Percentiles rank a stretch among this genome's conserved stretches.
phyloP scores from a whole-genome alignment of 2,113 vertebrate genomes.

The Cisticola juncidis region DNA sequence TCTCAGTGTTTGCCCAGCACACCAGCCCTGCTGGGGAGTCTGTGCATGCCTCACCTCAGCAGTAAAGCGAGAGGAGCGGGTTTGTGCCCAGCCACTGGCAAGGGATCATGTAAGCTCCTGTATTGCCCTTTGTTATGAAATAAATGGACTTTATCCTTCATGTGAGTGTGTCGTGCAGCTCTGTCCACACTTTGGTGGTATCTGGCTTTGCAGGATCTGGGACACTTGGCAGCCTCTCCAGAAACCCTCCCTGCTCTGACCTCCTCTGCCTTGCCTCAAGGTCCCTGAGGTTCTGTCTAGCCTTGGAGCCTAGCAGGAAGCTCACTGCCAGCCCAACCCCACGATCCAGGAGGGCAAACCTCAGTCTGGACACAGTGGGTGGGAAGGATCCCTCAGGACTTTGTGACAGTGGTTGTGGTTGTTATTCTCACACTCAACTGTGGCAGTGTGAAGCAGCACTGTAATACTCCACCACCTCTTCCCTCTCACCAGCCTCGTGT shows the following conservation, averaged over 20 bases:
- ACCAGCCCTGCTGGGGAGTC: accelerated
- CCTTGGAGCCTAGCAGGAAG: accelerated
- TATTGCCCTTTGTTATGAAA: background rate
- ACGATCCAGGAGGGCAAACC: accelerated
- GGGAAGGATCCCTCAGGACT: background rate
- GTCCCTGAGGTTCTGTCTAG: background rate
- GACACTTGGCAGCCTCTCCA: background rate
- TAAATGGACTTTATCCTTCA: slow-evolving; percentile 33
- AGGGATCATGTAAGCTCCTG: background rate
- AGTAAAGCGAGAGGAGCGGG: background rate
- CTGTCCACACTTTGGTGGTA: accelerated
- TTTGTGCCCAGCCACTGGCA: background rate
- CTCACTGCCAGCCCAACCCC: background rate
- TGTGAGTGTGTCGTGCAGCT: accelerated
- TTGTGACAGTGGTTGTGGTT: accelerated
- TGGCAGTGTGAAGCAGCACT: too few species aligned
- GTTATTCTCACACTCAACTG: background rate
- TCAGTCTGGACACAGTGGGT: background rate
- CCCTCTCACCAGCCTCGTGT: background rate
- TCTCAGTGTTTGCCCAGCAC: accelerated
- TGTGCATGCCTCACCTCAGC: background rate
- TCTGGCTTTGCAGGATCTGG: background rate
- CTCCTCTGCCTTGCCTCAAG: background rate
- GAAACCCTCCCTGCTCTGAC: background rate
- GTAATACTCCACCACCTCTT: accelerated